Evolutionary conservation across 2,888 invertebrate genomes (phyloP).

Genomic region (Notodonta dromedarius): DNA sequence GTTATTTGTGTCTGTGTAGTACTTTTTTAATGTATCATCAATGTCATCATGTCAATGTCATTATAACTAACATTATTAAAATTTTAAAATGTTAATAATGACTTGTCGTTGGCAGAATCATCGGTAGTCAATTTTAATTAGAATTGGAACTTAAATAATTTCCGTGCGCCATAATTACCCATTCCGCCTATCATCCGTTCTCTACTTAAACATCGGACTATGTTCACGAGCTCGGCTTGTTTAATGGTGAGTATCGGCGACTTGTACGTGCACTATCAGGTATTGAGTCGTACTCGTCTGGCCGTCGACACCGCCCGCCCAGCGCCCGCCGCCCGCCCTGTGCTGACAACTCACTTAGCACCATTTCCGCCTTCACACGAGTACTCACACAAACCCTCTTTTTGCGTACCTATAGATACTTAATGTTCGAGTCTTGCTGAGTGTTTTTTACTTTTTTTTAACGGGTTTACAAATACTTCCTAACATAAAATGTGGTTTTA

Average conservation of each 20-base stretch:
- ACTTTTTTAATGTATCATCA: no score
- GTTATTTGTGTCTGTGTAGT: no score
- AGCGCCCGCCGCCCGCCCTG: constrained; percentile 36
- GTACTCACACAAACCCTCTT: constrained; percentile 34
- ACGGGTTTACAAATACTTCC: neutral
- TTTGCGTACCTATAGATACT: constrained; percentile 19
- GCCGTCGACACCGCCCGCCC: constrained; percentile 35
- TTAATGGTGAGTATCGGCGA: neutral
- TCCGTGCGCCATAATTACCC: no score
- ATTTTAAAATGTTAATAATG: no score
- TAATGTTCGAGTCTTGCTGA: neutral
- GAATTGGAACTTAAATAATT: no score
- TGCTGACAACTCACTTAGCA: constrained; percentile 66
- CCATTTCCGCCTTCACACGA: constrained; percentile 57
- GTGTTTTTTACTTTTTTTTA: neutral
- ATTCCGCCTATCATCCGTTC: neutral
- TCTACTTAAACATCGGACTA: neutral
- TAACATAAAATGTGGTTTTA: no score
- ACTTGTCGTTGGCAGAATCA: no score
- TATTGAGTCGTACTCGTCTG: constrained; percentile 20
- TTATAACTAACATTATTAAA: no score
- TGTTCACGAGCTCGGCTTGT: neutral
- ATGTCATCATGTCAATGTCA: no score
- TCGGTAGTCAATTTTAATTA: no score
- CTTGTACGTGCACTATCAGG: constrained; percentile 60